Percentiles rank a stretch among this genome's conserved stretches.
Evolutionary conservation across 1,140 invertebrate species (phyloP).

Genomic region (Drosophila nigrodunni): DNA sequence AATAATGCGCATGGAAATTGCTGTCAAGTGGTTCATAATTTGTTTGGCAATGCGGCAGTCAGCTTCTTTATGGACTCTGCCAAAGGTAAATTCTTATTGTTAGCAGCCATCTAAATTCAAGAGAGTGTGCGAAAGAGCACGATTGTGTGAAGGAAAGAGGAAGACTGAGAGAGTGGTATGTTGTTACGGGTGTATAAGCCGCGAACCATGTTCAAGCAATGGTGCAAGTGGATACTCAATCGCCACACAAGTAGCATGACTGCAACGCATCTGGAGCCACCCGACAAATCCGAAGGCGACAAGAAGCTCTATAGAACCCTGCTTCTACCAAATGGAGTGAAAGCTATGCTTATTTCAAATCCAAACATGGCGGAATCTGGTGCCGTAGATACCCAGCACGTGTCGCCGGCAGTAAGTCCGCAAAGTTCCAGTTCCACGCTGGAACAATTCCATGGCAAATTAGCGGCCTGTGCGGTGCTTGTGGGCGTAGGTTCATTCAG

Average conservation of each 20-base stretch:
- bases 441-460: constrained; percentile 68
- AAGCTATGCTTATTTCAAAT: constrained; percentile 60
- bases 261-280: constrained; percentile 23
- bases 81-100: constrained; percentile 24
- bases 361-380: not conserved
- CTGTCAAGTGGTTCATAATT: constrained; percentile 67
- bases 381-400: not conserved
- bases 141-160: no score
- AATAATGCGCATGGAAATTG: constrained; percentile 74
- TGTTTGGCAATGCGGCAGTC: constrained; percentile 45
- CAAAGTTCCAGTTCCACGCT: constrained; percentile 23
- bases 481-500: constrained; percentile 89
- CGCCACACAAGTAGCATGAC: not conserved
- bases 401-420: not conserved
- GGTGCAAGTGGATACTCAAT: constrained; percentile 29
- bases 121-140: no score
- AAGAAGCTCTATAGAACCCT: constrained; percentile 48
- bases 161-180: constrained; percentile 1
- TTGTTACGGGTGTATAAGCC: constrained; percentile 40
- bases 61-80: constrained; percentile 40
- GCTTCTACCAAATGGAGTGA: constrained; percentile 51
- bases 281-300: constrained; percentile 63
- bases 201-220: constrained; percentile 18
- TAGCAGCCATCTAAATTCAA: not conserved
- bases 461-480: constrained; percentile 90